phyloP scores from a whole-genome alignment of 2,888 invertebrate species.

The Tetranychus truncatus region DNA sequence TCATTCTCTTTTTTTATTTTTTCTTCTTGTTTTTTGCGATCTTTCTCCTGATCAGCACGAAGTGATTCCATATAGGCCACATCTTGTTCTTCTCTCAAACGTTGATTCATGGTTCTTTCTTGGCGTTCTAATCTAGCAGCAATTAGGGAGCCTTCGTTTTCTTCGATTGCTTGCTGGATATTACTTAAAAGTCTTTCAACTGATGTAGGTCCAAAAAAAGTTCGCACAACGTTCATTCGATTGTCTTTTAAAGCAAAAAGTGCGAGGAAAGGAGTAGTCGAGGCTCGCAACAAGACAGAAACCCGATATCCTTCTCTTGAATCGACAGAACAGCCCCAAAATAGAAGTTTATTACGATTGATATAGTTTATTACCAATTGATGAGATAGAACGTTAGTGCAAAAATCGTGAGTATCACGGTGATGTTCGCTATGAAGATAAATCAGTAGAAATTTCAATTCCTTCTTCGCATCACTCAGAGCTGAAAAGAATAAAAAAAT shows the following conservation, averaged over 20 bases:
- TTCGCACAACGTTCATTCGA: constrained; percentile 74
- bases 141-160: constrained; percentile 69
- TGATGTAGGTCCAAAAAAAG: constrained; percentile 31
- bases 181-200: neutral
- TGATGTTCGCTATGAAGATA: constrained; percentile 79
- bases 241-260: constrained; percentile 73
- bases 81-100: constrained; percentile 73
- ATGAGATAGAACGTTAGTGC: constrained; percentile 42
- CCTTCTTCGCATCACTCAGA: constrained; percentile 81
- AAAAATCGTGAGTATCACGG: constrained; percentile 59
- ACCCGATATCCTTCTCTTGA: constrained; percentile 82
- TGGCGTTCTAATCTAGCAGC: constrained; percentile 68
- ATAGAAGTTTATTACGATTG: constrained; percentile 54
- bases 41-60: constrained; percentile 83
- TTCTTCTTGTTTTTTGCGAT: constrained; percentile 48
- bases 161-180: constrained; percentile 46
- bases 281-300: constrained; percentile 63
- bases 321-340: constrained; percentile 82
- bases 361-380: constrained; percentile 56
- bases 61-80: constrained; percentile 79
- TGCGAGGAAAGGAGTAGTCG: constrained; percentile 67
- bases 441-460: constrained; percentile 73
- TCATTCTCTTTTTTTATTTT: constrained; percentile 37
- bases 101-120: constrained; percentile 64
- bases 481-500: constrained; percentile 37